Evolutionary conservation across 2,888 invertebrate species (phyloP).

Genomic region (Coecobrya sp.): DNA sequence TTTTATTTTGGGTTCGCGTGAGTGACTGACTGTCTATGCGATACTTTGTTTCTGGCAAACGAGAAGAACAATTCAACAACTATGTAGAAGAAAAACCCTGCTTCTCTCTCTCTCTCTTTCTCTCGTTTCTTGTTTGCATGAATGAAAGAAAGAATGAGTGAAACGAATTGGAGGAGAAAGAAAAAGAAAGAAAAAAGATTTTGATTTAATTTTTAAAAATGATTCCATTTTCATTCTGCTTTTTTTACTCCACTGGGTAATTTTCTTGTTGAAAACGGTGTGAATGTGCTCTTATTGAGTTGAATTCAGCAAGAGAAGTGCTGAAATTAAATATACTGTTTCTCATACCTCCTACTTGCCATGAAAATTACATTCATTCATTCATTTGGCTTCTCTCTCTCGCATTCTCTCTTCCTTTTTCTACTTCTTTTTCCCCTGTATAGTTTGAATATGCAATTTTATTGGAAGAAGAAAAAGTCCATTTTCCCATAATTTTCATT

Average conservation of each 20-base stretch:
- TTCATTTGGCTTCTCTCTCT: not conserved
- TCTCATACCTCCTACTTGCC: not conserved
- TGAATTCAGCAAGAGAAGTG: not conserved
- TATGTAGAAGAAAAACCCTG: too few species aligned
- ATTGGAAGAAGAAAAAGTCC: not conserved
- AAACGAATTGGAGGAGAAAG: conserved; percentile 11
- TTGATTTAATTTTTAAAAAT: conserved; percentile 41
- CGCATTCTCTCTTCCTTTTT: not conserved
- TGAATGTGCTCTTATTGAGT: not conserved
- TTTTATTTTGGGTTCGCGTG: conserved; percentile 32
- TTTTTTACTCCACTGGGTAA: conserved; percentile 34
- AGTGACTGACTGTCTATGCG: not conserved
- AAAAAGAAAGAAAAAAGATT: conserved; percentile 21
- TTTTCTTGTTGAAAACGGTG: not conserved
- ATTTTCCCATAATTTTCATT: conserved; percentile 37
- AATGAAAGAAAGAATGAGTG: conserved; percentile 23
- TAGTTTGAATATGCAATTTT: not conserved
- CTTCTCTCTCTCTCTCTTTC: not conserved
- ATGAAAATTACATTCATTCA: conserved; percentile 27
- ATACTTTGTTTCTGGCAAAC: not conserved
- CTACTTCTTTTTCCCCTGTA: not conserved
- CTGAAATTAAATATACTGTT: not conserved
- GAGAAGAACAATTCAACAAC: not conserved
- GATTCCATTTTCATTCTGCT: conserved; percentile 19
- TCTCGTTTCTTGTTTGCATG: conserved; percentile 22